These are phyloP conservation scores for Phaedon cochleariae DNA, from an alignment of 2,888 invertebrate genomes.

Conservation along the genomic window DNA sequence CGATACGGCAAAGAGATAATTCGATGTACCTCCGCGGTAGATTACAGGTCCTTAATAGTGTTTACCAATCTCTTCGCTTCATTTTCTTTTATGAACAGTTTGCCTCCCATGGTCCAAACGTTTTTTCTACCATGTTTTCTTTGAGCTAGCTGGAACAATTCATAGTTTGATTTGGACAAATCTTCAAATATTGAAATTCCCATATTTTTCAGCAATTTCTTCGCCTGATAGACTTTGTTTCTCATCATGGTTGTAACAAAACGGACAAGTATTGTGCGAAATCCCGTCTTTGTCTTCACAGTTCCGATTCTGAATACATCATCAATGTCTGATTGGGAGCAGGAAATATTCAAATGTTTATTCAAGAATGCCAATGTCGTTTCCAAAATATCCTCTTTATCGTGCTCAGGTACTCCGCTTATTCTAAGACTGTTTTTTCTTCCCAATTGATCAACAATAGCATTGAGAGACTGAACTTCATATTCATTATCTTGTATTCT, in stretches of 20 bases:
- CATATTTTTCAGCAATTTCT: background rate
- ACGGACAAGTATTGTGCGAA: background rate
- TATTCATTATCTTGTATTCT: no score
- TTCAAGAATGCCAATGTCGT: background rate
- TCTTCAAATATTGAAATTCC: background rate
- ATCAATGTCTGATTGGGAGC: background rate
- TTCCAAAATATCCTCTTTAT: background rate
- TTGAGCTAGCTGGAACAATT: background rate
- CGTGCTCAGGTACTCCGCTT: background rate
- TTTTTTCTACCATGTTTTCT: background rate
- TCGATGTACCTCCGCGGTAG: background rate
- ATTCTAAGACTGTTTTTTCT: background rate
- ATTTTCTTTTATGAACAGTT: background rate
- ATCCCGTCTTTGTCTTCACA: background rate
- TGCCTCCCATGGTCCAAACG: constrained; percentile 2
- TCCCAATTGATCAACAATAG: background rate
- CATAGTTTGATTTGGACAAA: background rate
- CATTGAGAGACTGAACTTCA: no score
- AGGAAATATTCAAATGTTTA: background rate
- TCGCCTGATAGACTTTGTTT: background rate
- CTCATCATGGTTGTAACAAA: background rate
- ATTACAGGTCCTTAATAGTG: background rate
- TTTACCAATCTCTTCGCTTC: background rate
- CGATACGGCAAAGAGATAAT: background rate
- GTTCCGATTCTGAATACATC: background rate